Evolutionary conservation across 2,888 invertebrate genomes (phyloP).

Genomic region (Miltochrista miniata): DNA sequence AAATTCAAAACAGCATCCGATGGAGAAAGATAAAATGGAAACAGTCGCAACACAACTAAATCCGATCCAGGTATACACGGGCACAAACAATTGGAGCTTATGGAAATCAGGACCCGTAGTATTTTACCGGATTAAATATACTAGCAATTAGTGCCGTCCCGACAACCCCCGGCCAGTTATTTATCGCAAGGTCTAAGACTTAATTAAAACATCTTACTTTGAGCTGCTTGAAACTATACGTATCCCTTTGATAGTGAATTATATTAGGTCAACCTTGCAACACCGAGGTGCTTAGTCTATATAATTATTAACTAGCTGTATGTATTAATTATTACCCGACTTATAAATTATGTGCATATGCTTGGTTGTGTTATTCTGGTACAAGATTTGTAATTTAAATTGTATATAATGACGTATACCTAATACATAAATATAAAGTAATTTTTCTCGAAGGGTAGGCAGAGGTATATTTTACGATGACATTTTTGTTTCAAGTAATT

Average conservation of each 20-base stretch:
- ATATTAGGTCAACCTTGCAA: constrained; percentile 61
- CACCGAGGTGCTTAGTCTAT: constrained; percentile 20
- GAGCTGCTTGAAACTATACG: constrained; percentile 62
- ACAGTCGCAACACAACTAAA: constrained; percentile 65
- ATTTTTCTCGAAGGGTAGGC: no score
- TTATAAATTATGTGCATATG: not conserved
- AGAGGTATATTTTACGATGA: no score
- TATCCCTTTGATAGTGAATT: constrained; percentile 63
- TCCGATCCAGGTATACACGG: constrained; percentile 67
- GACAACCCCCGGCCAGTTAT: constrained; percentile 67
- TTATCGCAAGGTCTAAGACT: constrained; percentile 79
- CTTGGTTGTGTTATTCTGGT: not conserved
- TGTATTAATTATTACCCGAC: constrained; percentile 23
- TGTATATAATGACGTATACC: no score
- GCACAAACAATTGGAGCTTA: constrained; percentile 80
- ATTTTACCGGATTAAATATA: constrained; percentile 82
- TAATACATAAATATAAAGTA: no score
- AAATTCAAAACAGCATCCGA: constrained; percentile 61
- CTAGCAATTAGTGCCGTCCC: constrained; percentile 78
- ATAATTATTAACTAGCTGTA: constrained; percentile 32
- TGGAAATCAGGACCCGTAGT: constrained; percentile 78
- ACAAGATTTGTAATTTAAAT: constrained; percentile 12
- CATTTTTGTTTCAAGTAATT: no score
- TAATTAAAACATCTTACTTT: constrained; percentile 82
- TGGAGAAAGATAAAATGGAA: constrained; percentile 71